Conservation (phyloP, 2,888 invertebrate genomes). For the Conistra vaccinii region DNA sequence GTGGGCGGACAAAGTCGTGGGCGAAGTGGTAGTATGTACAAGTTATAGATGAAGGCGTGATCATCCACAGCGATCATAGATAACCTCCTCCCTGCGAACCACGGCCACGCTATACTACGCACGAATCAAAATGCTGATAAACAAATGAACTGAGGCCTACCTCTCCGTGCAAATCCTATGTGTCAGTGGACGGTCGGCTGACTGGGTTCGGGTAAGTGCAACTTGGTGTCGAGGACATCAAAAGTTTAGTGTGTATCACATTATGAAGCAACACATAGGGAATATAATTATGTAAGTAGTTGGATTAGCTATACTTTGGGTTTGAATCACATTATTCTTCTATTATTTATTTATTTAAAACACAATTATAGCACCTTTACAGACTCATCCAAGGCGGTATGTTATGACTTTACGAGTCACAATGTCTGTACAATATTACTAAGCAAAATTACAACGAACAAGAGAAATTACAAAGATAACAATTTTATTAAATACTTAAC, state of each 20-base stretch:
- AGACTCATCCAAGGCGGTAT: no score
- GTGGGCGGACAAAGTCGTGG: no score
- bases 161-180: background rate
- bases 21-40: no score
- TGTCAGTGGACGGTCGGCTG: background rate
- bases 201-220: constrained; percentile 5
- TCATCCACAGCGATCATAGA: background rate
- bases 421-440: no score
- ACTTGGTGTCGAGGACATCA: constrained; percentile 39
- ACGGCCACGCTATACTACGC: no score
- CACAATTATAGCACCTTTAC: no score
- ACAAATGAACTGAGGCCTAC: background rate
- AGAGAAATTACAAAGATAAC: no score
- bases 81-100: background rate
- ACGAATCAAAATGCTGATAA: background rate
- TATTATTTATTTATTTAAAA: no score
- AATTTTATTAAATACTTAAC: no score
- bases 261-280: background rate
- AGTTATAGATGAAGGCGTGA: background rate
- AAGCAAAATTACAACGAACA: no score
- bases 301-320: no score
- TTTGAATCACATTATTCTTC: background rate
- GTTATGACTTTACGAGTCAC: no score
- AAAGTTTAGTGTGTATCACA: constrained; percentile 27
- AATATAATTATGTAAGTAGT: background rate